Evolutionary conservation across 1,140 invertebrate genomes (phyloP).

Genomic region (Pachypeltis micranthus): DNA sequence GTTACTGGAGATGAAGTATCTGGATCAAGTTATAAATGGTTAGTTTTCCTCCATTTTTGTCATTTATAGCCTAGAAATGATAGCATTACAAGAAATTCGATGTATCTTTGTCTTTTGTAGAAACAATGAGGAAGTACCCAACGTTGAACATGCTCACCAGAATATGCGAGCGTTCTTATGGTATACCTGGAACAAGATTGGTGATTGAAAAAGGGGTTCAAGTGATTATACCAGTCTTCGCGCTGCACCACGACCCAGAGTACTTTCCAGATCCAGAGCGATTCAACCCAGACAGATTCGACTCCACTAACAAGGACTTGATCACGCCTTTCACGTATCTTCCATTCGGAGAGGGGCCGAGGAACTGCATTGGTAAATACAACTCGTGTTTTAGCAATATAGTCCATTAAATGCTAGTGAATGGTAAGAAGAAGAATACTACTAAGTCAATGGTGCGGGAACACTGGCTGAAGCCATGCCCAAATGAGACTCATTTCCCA

Average conservation of each 20-base stretch:
- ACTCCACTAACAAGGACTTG: conserved; percentile 23
- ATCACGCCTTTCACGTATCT: conserved; percentile 41
- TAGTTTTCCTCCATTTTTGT: no score
- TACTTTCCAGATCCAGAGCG: conserved; percentile 34
- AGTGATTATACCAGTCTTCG: conserved; percentile 34
- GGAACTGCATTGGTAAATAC: conserved; percentile 60
- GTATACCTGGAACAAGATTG: conserved; percentile 18
- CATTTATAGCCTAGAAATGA: background rate
- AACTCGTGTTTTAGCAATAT: background rate
- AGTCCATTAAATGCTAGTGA: background rate
- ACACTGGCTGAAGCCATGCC: no score
- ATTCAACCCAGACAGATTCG: conserved; percentile 36
- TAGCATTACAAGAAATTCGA: conserved; percentile 33
- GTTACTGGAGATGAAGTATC: conserved; percentile 39
- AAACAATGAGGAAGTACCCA: conserved; percentile 46
- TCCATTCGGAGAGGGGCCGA: conserved; percentile 65
- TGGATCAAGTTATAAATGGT: conserved; percentile 43
- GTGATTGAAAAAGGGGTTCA: conserved; percentile 29
- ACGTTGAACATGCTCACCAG: conserved; percentile 36
- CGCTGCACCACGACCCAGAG: conserved; percentile 35
- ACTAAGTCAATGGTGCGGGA: no score
- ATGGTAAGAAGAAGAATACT: no score
- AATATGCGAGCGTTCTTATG: conserved; percentile 37
- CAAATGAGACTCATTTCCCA: no score
- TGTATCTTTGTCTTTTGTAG: conserved; percentile 29